A percentile compares a stretch with the other conserved stretches of the same genome.
Conservation (phyloP, 2,797 vertebrate species). For the Neostethus bicornis region DNA sequence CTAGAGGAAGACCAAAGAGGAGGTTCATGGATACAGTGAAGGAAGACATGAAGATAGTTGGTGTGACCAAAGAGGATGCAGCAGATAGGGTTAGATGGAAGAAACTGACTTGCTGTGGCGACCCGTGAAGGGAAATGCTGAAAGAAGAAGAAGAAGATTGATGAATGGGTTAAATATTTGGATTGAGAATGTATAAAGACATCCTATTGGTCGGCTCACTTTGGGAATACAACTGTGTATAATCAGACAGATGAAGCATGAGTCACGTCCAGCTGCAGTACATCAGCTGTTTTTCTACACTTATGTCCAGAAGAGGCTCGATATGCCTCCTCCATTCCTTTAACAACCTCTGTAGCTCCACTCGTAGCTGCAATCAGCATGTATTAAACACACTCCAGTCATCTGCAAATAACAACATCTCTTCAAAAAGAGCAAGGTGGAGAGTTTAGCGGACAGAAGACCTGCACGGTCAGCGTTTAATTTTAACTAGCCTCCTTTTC, state of each 20-base stretch:
- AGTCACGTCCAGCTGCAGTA: slow-evolving; percentile 14
- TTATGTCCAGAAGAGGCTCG: slow-evolving; percentile 8
- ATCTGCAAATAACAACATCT: slow-evolving; percentile 57
- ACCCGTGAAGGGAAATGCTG: too few relatives aligned
- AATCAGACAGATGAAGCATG: slow-evolving; percentile 16
- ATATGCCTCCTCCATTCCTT: slow-evolving; percentile 13
- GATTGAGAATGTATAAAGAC: slow-evolving; percentile 13
- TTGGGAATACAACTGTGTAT: slow-evolving; percentile 3
- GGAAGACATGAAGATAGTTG: too few relatives aligned
- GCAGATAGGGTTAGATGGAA: too few relatives aligned
- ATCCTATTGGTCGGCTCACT: slow-evolving; percentile 3
- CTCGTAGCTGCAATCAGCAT: slow-evolving; percentile 55
- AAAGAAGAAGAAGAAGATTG: too few relatives aligned
- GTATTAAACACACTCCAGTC: slow-evolving; percentile 51
- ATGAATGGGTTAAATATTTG: slow-evolving; percentile 2
- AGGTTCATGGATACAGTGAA: too few relatives aligned
- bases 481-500: slow-evolving; percentile 57
- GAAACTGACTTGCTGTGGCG: too few relatives aligned
- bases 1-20: too few relatives aligned
- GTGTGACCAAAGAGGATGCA: too few relatives aligned
- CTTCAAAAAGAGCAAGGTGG: slow-evolving; percentile 36
- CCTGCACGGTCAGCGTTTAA: slow-evolving; percentile 47
- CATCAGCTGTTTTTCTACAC: slow-evolving; percentile 18
- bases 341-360: slow-evolving; percentile 23
- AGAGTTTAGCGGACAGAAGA: slow-evolving; percentile 39